Conservation (phyloP, 2,888 invertebrate genomes). For the Lamellibrachia satsuma region DNA sequence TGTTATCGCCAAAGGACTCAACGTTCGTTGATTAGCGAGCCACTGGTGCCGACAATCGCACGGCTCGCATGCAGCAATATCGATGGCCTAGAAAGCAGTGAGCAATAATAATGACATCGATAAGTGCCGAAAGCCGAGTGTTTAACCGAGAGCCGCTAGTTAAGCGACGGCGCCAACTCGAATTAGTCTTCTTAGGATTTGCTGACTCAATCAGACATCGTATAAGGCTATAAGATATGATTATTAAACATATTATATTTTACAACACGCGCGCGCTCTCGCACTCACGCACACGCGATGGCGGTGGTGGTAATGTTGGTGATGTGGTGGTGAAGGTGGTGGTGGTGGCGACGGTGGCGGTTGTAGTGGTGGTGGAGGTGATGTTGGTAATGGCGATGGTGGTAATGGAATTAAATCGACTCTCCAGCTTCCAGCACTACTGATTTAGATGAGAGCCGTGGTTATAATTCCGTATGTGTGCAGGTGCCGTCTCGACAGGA, state of each 20-base stretch:
- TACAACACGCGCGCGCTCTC: neutral
- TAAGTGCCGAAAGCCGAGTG: neutral
- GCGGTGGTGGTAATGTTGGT: too few species aligned
- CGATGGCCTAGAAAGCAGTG: neutral
- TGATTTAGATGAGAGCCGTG: too few species aligned
- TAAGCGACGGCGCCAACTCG: neutral
- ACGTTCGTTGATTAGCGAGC: neutral
- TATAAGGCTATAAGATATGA: neutral
- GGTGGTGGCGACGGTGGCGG: too few species aligned
- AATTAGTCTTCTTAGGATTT: neutral
- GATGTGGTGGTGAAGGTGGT: too few species aligned
- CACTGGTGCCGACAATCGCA: neutral
- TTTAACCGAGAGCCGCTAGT: neutral
- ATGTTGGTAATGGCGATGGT: too few species aligned
- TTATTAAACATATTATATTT: neutral
- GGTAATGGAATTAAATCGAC: too few species aligned
- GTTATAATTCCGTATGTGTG: too few species aligned
- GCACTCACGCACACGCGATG: neutral
- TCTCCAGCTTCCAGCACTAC: too few species aligned
- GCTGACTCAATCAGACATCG: neutral
- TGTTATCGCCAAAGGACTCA: neutral
- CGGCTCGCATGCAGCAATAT: neutral
- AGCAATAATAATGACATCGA: neutral
- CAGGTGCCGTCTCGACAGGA: too few species aligned
- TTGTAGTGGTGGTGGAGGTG: too few species aligned